Evolutionary conservation across 2,888 invertebrate genomes (phyloP).

Genomic region (Strigamia crassipes): DNA sequence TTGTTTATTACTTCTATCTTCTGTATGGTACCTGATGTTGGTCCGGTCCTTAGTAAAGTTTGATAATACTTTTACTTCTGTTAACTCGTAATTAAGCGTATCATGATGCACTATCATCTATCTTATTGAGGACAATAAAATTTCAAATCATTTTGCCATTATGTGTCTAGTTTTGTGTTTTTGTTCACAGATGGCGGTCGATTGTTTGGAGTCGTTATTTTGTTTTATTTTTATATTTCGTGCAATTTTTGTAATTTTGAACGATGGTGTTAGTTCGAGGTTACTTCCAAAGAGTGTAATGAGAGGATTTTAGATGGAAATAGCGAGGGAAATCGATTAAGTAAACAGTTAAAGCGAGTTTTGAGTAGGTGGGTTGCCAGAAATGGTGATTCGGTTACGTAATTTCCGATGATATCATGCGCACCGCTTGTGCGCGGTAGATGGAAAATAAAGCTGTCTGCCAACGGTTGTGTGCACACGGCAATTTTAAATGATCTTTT

Average conservation of each 20-base stretch:
- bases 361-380: background rate
- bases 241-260: no score
- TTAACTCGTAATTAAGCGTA: background rate
- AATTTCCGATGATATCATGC: conserved; percentile 33
- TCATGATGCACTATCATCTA: conserved; percentile 1
- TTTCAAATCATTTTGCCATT: background rate
- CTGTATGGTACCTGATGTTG: background rate
- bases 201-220: no score
- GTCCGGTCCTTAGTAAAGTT: background rate
- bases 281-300: no score
- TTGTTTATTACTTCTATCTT: background rate
- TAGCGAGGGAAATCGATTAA: no score
- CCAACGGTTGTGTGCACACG: conserved; percentile 6
- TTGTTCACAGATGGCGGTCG: no score
- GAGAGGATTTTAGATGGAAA: no score
- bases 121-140: conserved; percentile 2
- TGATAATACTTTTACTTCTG: background rate
- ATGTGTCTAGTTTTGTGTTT: background rate
- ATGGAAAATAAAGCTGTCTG: conserved; percentile 37
- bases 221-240: no score
- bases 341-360: no score
- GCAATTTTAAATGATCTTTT: conserved; percentile 2
- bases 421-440: background rate
- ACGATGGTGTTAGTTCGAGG: no score
- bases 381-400: conserved; percentile 23